Evolutionary conservation across 2,797 vertebrate genomes (phyloP).

Genomic region (Lerista edwardsae): DNA sequence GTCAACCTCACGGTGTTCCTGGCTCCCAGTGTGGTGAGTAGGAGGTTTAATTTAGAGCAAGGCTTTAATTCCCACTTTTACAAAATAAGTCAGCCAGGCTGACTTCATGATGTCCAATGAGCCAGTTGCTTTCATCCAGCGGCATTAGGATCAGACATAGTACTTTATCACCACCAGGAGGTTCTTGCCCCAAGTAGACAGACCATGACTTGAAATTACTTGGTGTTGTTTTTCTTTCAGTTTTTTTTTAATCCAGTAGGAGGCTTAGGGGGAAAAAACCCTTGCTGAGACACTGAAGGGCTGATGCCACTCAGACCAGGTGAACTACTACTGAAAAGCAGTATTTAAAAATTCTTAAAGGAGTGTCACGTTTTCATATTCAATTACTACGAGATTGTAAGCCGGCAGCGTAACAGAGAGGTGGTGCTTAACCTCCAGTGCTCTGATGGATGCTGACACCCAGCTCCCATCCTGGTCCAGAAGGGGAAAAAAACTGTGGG

Average conservation of each 20-base stretch:
- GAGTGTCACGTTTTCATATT: not conserved
- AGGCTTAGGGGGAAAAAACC: no score
- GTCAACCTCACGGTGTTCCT: slow-evolving; percentile 91
- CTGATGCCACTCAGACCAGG: no score
- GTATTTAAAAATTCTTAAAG: no score
- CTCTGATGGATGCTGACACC: not conserved
- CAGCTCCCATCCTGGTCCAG: not conserved
- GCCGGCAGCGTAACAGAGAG: not conserved
- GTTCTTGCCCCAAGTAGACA: no score
- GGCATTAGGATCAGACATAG: no score
- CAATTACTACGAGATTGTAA: not conserved
- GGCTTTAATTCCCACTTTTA: not conserved
- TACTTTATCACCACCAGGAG: not conserved
- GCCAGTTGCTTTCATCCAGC: not conserved
- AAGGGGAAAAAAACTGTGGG: no score
- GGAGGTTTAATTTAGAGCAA: not conserved
- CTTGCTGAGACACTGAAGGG: no score
- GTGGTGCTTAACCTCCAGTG: not conserved
- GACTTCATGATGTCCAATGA: no score
- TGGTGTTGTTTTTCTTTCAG: no score
- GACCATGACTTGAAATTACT: no score
- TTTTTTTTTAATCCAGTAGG: no score
- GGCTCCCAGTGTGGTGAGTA: slow-evolving; percentile 94
- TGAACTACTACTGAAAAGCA: no score
- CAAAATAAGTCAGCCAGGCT: not conserved